phyloP scores from a whole-genome alignment of 2,888 invertebrate species.

The Penaeus monodon region DNA sequence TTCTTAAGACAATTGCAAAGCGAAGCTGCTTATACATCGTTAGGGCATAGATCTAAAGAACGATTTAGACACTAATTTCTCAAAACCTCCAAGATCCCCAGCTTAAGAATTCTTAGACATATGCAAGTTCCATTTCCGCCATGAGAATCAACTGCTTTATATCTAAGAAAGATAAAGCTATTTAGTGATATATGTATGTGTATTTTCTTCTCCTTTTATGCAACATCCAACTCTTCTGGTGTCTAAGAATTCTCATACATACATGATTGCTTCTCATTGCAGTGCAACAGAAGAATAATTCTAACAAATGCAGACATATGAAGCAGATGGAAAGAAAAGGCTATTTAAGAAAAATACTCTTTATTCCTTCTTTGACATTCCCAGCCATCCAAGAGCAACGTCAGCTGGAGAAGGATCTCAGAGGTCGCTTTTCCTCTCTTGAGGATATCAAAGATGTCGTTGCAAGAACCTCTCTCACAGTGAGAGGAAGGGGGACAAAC shows the following conservation, averaged over 20 bases:
- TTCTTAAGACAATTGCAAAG: background rate
- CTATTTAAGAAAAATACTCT: constrained; percentile 35
- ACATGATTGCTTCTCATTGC: background rate
- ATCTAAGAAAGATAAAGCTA: too few relatives aligned
- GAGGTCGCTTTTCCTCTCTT: background rate
- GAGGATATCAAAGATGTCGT: constrained; percentile 1
- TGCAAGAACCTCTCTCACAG: background rate
- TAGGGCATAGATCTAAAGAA: background rate
- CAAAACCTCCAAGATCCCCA: background rate
- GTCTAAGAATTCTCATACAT: too few relatives aligned
- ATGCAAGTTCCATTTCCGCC: too few relatives aligned
- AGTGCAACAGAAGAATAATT: background rate
- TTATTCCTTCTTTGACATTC: constrained; percentile 38
- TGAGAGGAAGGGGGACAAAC: background rate
- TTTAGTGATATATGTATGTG: too few relatives aligned
- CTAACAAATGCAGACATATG: background rate
- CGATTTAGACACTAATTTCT: background rate
- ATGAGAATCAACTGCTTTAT: too few relatives aligned
- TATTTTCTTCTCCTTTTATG: too few relatives aligned
- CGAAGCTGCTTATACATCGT: background rate
- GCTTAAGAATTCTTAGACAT: too few relatives aligned
- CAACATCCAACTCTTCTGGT: too few relatives aligned
- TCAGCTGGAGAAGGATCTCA: constrained; percentile 11
- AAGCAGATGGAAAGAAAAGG: constrained; percentile 23
- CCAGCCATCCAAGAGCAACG: constrained; percentile 32